Conservation (phyloP, 2,888 invertebrate species). For the Parapristionchus giblindavisi region DNA sequence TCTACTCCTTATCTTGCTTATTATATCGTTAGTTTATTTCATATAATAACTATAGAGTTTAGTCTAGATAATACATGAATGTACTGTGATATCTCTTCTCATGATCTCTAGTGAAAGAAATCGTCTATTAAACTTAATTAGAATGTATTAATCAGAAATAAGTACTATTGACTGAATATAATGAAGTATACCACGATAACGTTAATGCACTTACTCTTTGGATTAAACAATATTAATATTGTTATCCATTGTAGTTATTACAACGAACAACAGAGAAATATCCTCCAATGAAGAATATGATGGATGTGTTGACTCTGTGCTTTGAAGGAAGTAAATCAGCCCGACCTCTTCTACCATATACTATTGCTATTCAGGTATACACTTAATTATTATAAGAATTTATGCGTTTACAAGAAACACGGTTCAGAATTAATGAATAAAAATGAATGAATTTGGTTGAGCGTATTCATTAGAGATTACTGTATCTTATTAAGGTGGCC, state of each 20-base stretch:
- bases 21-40: slow-evolving; percentile 52
- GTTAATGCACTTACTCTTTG: neutral
- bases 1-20: slow-evolving; percentile 61
- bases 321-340: slow-evolving; percentile 46
- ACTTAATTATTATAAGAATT: no score
- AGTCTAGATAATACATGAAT: neutral
- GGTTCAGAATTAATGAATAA: neutral
- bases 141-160: no score
- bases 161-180: no score
- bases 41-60: neutral
- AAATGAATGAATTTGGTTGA: neutral
- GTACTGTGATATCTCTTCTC: neutral
- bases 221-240: neutral
- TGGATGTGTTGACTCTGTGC: slow-evolving; percentile 33
- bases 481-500: slow-evolving; percentile 39
- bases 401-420: no score
- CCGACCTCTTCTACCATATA: slow-evolving; percentile 42
- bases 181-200: neutral
- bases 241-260: slow-evolving; percentile 7
- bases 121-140: no score
- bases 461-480: neutral
- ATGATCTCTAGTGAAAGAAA: slow-evolving; percentile 1
- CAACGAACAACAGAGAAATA: slow-evolving; percentile 14
- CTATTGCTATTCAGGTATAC: slow-evolving; percentile 48
- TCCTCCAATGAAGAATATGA: slow-evolving; percentile 25